Percentiles rank a stretch among this genome's conserved stretches.
Conservation (phyloP, 2,113 vertebrate genomes). For the Plectropomus leopardus region DNA sequence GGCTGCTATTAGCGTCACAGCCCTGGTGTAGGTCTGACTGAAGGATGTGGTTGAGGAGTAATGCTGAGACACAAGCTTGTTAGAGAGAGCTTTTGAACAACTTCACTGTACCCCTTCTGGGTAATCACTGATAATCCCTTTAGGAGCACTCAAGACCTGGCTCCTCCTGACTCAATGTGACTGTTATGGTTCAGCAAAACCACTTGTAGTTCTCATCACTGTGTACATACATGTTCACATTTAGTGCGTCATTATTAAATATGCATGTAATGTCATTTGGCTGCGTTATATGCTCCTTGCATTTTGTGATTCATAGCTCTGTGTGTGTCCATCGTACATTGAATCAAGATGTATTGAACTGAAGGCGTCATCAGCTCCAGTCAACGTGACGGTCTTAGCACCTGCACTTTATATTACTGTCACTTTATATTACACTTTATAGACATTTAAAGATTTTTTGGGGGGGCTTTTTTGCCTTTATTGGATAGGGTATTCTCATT, state of each 20-base stretch:
- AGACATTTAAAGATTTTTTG: no score
- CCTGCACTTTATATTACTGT: no score
- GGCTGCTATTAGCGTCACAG: slow-evolving; percentile 12
- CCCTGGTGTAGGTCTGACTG: slow-evolving; percentile 5
- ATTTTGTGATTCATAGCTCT: slow-evolving; percentile 1
- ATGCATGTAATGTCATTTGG: background rate
- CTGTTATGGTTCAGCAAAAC: slow-evolving; percentile 2
- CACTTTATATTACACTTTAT: no score
- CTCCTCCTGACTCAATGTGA: background rate
- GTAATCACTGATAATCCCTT: background rate
- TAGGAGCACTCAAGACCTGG: background rate
- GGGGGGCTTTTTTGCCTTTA: no score
- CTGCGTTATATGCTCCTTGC: background rate
- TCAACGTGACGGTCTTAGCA: background rate
- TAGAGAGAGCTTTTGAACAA: slow-evolving; percentile 9
- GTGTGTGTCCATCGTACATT: background rate
- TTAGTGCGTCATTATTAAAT: background rate
- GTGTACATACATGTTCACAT: background rate
- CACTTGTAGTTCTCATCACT: background rate
- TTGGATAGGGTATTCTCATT: background rate
- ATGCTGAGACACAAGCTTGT: slow-evolving; percentile 3
- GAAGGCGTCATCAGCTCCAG: background rate
- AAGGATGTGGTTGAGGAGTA: slow-evolving; percentile 20
- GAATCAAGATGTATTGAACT: background rate
- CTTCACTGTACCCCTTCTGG: background rate